Evolutionary conservation across 2,888 invertebrate species (phyloP).

Genomic region (Sarcophaga rosellei): DNA sequence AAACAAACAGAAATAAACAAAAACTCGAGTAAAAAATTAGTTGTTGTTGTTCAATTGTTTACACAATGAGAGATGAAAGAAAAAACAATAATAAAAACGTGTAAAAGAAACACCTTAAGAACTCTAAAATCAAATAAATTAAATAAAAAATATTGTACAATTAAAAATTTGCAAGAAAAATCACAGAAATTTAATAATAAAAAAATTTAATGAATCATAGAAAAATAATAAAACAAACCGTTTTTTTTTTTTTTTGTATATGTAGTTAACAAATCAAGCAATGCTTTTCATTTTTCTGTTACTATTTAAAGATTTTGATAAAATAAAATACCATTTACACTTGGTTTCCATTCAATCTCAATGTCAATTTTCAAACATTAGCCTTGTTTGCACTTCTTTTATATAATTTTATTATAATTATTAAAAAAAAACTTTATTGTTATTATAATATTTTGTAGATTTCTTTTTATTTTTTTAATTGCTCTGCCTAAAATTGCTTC

Average conservation of each 20-base stretch:
- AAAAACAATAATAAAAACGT: not conserved
- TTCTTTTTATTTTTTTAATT: constrained; percentile 23
- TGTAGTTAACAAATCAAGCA: not conserved
- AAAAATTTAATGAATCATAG: not conserved
- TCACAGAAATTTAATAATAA: not conserved
- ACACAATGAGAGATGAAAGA: not conserved
- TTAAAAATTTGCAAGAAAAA: not conserved
- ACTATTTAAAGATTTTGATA: too few species aligned
- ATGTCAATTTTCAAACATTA: too few species aligned
- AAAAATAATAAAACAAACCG: too few species aligned
- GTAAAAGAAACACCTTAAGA: not conserved
- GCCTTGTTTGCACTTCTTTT: not conserved
- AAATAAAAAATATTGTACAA: not conserved
- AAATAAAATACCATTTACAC: too few species aligned
- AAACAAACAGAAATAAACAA: not conserved
- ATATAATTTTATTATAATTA: not conserved
- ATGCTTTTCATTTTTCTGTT: too few species aligned
- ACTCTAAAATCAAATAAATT: not conserved
- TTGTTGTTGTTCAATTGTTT: constrained; percentile 3
- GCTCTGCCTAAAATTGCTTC: not conserved
- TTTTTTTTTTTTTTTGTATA: not conserved
- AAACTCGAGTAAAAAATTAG: not conserved
- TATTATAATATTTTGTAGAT: constrained; percentile 1
- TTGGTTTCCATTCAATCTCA: too few species aligned
- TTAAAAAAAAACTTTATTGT: not conserved